Conservation (phyloP, 2,888 invertebrate species). For the Protonemura montana region DNA sequence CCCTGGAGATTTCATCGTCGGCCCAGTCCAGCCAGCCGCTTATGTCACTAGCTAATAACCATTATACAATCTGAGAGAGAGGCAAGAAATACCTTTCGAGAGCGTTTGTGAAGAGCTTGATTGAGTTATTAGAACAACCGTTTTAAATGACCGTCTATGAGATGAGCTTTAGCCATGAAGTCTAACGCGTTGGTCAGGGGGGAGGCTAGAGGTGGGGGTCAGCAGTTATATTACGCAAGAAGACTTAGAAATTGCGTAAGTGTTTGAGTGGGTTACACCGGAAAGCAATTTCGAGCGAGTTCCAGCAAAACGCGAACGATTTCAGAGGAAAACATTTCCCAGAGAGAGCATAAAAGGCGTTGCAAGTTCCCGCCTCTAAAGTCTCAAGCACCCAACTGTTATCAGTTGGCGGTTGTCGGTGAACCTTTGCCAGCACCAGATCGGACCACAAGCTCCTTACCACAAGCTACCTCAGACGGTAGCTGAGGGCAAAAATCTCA, state of each 20-base stretch:
- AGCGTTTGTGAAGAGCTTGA: not conserved
- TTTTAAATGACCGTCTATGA: not conserved
- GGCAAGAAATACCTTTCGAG: not conserved
- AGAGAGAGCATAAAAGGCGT: not conserved
- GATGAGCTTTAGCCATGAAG: not conserved
- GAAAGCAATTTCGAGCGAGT: not conserved
- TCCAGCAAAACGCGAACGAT: not conserved
- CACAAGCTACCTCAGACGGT: conserved; percentile 23
- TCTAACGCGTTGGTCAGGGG: not conserved
- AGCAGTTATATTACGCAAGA: not conserved
- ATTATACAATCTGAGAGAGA: not conserved
- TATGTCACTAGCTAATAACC: not conserved
- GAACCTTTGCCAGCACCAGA: not conserved
- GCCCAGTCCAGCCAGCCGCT: not conserved
- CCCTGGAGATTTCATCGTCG: not conserved
- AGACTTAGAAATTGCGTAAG: not conserved
- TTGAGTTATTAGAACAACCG: not conserved
- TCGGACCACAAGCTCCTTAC: conserved; percentile 35
- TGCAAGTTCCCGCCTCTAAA: not conserved
- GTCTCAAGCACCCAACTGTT: not conserved
- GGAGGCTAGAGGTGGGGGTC: not conserved
- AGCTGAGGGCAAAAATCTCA: conserved; percentile 43
- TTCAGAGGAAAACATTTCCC: not conserved
- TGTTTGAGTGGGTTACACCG: not conserved
- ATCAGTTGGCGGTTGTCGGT: not conserved